phyloP scores from a whole-genome alignment of 1,140 invertebrate genomes.

The Rhyzopertha dominica region DNA sequence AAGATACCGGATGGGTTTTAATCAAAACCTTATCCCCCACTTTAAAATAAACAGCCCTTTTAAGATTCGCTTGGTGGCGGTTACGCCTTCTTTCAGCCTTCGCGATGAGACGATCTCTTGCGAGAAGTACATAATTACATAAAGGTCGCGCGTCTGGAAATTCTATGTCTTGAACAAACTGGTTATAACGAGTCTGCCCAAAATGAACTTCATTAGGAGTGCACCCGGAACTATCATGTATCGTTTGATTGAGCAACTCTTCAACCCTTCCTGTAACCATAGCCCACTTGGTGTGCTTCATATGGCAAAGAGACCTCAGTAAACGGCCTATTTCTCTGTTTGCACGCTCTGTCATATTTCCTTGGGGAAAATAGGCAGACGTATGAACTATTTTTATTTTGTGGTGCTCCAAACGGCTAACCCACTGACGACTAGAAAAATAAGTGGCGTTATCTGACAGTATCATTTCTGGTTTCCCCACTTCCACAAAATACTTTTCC shows the following conservation, averaged over 20 bases:
- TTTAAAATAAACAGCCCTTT: not conserved
- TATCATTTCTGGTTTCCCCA: conserved; percentile 3
- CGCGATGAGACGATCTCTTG: too few species aligned
- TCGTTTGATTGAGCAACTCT: not conserved
- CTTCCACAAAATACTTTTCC: conserved; percentile 8
- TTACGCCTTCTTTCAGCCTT: not conserved
- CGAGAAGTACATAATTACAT: too few species aligned
- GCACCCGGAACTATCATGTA: not conserved
- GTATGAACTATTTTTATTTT: conserved; percentile 2
- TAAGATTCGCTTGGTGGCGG: not conserved
- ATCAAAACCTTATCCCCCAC: conserved; percentile 7
- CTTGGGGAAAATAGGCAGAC: conserved; percentile 10
- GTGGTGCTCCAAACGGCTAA: not conserved
- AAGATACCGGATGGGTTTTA: conserved; percentile 4
- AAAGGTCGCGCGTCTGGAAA: not conserved
- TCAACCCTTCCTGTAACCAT: not conserved
- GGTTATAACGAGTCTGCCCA: conserved; percentile 1
- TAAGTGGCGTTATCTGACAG: conserved; percentile 7
- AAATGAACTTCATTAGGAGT: conserved; percentile 8
- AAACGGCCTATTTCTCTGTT: conserved; percentile 9
- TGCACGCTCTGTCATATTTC: conserved; percentile 3
- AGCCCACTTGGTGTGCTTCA: conserved; percentile 4
- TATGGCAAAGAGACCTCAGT: conserved; percentile 7
- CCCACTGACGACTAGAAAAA: conserved; percentile 3
- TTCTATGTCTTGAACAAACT: not conserved